Conservation (phyloP, 2,888 invertebrate species). For the Rhingia campestris region DNA sequence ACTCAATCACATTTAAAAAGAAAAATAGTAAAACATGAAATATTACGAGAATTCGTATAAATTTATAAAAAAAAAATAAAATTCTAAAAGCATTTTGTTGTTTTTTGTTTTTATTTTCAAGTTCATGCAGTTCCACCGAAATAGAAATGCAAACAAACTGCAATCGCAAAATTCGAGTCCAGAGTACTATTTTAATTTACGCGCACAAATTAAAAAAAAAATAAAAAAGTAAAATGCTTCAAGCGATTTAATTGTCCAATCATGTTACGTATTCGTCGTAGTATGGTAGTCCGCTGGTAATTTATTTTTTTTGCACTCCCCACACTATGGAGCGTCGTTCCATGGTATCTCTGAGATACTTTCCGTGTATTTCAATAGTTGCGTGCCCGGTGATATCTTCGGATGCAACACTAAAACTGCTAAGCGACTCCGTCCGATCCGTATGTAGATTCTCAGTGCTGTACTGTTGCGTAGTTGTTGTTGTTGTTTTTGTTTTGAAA, state of each 20-base stretch:
- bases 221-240: background rate
- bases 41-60: conserved; percentile 8
- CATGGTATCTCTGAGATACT: conserved; percentile 66
- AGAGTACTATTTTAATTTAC: conserved; percentile 13
- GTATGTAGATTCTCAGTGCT: conserved; percentile 67
- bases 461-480: conserved; percentile 43
- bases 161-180: conserved; percentile 1
- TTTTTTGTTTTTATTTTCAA: background rate
- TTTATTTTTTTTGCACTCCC: background rate
- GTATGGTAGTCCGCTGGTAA: background rate
- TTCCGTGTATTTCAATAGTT: conserved; percentile 52
- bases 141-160: conserved; percentile 6
- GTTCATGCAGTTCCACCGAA: conserved; percentile 24
- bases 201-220: conserved; percentile 12
- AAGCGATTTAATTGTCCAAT: conserved; percentile 13
- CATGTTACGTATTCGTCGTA: conserved; percentile 61
- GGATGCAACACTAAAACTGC: conserved; percentile 55
- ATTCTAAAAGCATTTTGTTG: conserved; percentile 1
- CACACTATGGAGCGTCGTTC: conserved; percentile 20
- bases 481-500: conserved; percentile 10
- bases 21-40: conserved; percentile 15
- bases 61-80: conserved; percentile 8
- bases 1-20: conserved; percentile 26
- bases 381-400: conserved; percentile 34
- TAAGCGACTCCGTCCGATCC: conserved; percentile 58